These are phyloP conservation scores for Hipparchia semele DNA, from an alignment of 2,888 invertebrate species.

Conservation along the genomic window DNA sequence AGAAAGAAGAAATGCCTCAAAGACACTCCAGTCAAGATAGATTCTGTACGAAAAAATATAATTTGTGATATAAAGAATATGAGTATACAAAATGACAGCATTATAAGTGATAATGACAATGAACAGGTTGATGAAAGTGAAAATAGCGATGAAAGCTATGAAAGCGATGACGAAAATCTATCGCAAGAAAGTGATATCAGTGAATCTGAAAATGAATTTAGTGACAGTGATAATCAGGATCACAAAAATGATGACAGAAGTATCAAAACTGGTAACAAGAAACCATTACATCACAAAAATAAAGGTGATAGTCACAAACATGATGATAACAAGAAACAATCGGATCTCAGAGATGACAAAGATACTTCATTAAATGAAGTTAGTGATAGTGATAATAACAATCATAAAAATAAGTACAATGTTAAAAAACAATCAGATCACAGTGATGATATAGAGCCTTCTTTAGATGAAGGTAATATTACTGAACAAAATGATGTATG, in stretches of 20 bases:
- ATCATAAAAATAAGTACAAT: slow-evolving; percentile 1
- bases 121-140: slow-evolving; percentile 31
- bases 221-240: neutral
- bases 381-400: neutral
- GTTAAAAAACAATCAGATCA: neutral
- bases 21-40: slow-evolving; percentile 66
- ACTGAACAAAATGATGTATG: neutral
- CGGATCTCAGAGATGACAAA: neutral
- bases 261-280: slow-evolving; percentile 5
- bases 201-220: slow-evolving; percentile 24
- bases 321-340: neutral
- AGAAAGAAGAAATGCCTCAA: slow-evolving; percentile 67
- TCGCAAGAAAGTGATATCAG: slow-evolving; percentile 1
- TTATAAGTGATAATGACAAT: slow-evolving; percentile 39
- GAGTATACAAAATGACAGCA: slow-evolving; percentile 42
- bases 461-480: neutral
- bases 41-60: slow-evolving; percentile 29
- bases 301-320: neutral
- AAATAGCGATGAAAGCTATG: slow-evolving; percentile 24
- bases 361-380: slow-evolving; percentile 11
- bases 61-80: slow-evolving; percentile 36
- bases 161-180: slow-evolving; percentile 10
- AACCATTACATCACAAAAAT: neutral
- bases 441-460: neutral
- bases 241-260: slow-evolving; percentile 21